These are phyloP conservation scores for Caerostris darwini DNA, from an alignment of 1,140 invertebrate genomes.

Conservation along the genomic window DNA sequence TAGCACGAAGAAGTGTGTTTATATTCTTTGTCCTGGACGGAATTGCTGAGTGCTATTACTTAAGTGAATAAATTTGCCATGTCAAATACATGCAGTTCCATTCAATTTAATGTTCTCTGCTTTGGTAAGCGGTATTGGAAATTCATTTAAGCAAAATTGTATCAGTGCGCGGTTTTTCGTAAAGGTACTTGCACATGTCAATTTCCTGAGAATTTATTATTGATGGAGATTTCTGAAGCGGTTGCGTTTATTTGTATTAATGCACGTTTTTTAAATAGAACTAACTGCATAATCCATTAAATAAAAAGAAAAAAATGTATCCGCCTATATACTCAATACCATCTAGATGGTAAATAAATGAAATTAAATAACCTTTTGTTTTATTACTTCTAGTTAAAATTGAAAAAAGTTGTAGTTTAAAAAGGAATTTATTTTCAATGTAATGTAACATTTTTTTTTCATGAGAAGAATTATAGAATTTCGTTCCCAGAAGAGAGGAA, in stretches of 20 bases:
- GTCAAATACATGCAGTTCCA: not conserved
- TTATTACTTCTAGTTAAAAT: too few relatives aligned
- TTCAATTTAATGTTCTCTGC: not conserved
- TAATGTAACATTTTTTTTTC: too few relatives aligned
- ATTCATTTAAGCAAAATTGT: not conserved
- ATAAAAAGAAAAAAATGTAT: not conserved
- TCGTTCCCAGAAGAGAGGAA: too few relatives aligned
- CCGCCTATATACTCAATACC: too few relatives aligned
- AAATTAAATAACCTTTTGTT: not conserved
- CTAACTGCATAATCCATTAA: too few relatives aligned
- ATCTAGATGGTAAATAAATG: not conserved
- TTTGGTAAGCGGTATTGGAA: not conserved
- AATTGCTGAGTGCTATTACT: not conserved
- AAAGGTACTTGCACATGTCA: not conserved
- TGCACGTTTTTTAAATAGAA: too few relatives aligned
- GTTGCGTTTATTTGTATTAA: too few relatives aligned
- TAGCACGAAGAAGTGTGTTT: not conserved
- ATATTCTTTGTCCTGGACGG: not conserved
- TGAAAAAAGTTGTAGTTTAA: too few relatives aligned
- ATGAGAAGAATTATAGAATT: too few relatives aligned
- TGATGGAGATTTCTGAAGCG: not conserved
- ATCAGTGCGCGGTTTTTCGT: not conserved
- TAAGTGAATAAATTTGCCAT: not conserved
- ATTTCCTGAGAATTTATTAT: not conserved
- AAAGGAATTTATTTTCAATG: too few relatives aligned